phyloP scores from a whole-genome alignment of 2,797 vertebrate species.

The Parauchenoglanis punctatus region DNA sequence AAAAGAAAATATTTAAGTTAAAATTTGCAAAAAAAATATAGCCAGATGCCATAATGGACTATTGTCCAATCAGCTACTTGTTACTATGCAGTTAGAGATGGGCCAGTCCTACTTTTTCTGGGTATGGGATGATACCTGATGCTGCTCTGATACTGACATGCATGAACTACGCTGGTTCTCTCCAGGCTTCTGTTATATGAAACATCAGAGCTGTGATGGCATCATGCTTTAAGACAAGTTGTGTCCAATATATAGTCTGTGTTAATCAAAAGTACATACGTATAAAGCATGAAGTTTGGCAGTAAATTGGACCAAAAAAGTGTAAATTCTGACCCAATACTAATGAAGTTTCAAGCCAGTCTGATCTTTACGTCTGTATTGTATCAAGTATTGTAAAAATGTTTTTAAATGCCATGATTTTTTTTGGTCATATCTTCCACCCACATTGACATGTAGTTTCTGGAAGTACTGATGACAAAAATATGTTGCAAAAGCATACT shows the following conservation, averaged over 20 bases:
- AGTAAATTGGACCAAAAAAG: not conserved
- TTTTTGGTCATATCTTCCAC: not conserved
- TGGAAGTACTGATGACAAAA: not conserved
- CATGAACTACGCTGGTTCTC: not conserved
- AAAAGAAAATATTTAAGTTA: not conserved
- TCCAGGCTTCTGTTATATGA: not conserved
- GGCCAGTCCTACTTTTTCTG: not conserved
- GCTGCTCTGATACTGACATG: not conserved
- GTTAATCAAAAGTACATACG: not conserved
- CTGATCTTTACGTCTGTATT: not conserved
- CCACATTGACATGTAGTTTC: not conserved
- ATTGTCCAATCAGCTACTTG: conserved; percentile 1
- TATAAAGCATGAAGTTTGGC: not conserved
- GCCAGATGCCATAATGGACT: not conserved
- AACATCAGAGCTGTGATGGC: not conserved
- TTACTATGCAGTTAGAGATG: conserved; percentile 6
- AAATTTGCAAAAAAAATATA: not conserved
- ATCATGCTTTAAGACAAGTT: not conserved
- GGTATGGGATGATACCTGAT: not conserved
- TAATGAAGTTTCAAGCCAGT: not conserved
- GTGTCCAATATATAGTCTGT: no score
- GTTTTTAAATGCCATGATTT: not conserved
- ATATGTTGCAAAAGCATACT: not conserved
- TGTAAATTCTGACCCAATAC: not conserved
- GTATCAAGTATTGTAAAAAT: not conserved